Percentiles rank a stretch among this genome's conserved stretches.
phyloP scores from a whole-genome alignment of 2,113 vertebrate genomes.

The Paralichthys olivaceus region DNA sequence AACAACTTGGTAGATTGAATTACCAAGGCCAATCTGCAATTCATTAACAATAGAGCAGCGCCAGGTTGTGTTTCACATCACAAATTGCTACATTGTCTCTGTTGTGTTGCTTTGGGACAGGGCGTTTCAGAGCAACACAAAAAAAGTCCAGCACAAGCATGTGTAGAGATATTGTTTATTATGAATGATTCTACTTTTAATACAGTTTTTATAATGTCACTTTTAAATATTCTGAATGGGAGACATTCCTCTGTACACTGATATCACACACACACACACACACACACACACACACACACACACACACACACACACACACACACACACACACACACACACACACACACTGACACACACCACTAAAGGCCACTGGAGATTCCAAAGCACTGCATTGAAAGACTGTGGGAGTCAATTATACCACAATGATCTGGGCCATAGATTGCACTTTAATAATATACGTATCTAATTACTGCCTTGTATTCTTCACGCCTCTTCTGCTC shows the following conservation, averaged over 20 bases:
- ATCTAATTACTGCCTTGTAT: constrained; percentile 66
- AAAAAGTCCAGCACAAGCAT: neutral
- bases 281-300: constrained; percentile 29
- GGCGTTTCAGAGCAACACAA: neutral
- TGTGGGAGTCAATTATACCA: constrained; percentile 63
- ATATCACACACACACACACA: constrained; percentile 6
- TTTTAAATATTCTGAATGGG: neutral
- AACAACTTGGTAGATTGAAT: constrained; percentile 62
- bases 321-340: neutral
- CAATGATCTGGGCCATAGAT: constrained; percentile 65
- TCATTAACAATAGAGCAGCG: constrained; percentile 47
- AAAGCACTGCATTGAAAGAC: constrained; percentile 31
- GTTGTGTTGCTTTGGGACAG: constrained; percentile 11
- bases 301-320: neutral
- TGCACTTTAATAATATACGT: constrained; percentile 70
- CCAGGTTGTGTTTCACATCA: constrained; percentile 44
- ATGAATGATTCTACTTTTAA: neutral
- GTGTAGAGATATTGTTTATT: neutral
- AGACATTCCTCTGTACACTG: neutral
- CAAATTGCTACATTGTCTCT: constrained; percentile 38
- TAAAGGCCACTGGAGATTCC: constrained; percentile 21
- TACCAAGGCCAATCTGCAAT: constrained; percentile 52
- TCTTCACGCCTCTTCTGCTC: constrained; percentile 57
- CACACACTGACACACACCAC: too few species aligned
- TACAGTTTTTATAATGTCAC: neutral